phyloP scores from a whole-genome alignment of 2,797 vertebrate species.

The Trachops cirrhosus region DNA sequence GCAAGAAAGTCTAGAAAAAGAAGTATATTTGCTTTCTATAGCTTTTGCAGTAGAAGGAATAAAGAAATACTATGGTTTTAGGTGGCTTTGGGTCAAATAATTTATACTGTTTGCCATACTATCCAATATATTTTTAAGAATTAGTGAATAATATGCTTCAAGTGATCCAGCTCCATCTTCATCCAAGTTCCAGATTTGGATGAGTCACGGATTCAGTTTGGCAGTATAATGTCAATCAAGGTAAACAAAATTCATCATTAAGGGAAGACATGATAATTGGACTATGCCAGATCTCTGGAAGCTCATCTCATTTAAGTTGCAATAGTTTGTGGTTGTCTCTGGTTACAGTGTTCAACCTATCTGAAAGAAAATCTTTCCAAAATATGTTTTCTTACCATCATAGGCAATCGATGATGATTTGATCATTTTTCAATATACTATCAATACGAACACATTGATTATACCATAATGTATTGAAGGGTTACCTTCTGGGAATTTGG shows the following conservation, averaged over 20 bases:
- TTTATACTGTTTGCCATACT: not conserved
- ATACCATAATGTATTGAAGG: not conserved
- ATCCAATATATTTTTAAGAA: not conserved
- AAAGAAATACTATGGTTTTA: not conserved
- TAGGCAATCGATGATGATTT: not conserved
- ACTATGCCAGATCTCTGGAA: not conserved
- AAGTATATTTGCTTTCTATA: slow-evolving; percentile 15
- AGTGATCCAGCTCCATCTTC: not conserved
- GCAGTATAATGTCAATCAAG: not conserved
- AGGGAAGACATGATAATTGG: not conserved
- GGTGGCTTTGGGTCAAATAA: not conserved
- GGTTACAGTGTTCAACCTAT: not conserved
- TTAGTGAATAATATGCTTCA: not conserved
- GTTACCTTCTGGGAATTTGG: not conserved
- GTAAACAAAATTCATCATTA: slow-evolving; percentile 27
- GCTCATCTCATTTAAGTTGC: not conserved
- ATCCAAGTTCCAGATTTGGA: not conserved
- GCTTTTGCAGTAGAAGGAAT: not conserved
- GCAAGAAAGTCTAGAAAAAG: not conserved
- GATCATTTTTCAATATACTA: not conserved
- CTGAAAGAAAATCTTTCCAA: not conserved
- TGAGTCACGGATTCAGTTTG: not conserved
- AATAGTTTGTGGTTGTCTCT: not conserved
- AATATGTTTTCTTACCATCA: not conserved
- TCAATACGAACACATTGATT: not conserved